Conservation (phyloP, 2,888 invertebrate genomes). For the Sicus ferrugineus region DNA sequence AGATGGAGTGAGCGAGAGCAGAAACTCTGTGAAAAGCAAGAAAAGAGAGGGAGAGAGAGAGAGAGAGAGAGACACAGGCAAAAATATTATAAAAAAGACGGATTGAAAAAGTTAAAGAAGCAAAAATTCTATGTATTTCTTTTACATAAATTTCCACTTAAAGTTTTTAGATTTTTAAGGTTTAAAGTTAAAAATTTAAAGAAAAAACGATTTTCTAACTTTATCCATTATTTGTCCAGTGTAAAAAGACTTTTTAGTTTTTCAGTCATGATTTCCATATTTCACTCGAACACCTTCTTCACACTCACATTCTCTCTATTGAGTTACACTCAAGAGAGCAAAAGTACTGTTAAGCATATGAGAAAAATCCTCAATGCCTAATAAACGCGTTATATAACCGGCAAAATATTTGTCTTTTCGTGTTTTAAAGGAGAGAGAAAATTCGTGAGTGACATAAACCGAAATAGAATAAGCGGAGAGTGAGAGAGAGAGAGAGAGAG, state of each 20-base stretch:
- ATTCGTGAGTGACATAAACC: too few relatives aligned
- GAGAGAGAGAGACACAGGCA: not conserved
- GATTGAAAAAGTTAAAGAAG: too few relatives aligned
- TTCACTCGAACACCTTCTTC: not conserved
- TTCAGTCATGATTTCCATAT: not conserved
- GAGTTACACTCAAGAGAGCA: not conserved
- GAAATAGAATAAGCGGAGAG: too few relatives aligned
- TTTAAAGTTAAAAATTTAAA: too few relatives aligned
- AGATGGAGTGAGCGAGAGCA: not conserved
- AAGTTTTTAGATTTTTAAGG: too few relatives aligned
- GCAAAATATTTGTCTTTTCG: constrained; percentile 1
- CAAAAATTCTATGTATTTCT: too few relatives aligned
- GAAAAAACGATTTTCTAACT: too few relatives aligned
- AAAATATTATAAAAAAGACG: not conserved
- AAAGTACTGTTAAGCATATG: not conserved
- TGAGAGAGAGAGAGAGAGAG: not conserved
- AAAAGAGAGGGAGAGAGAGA: not conserved
- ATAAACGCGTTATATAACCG: constrained; percentile 1
- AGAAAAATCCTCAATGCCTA: not conserved
- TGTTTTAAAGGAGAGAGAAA: too few relatives aligned
- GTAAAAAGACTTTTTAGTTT: not conserved
- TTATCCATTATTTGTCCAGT: too few relatives aligned
- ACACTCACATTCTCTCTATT: not conserved
- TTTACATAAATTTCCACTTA: too few relatives aligned
- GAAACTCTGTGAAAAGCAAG: not conserved